Evolutionary conservation across 2,113 vertebrate genomes (phyloP), one percentile per base, ranked within the genome.

Genomic region (Rhinopomastus cyanomelas): DNA sequence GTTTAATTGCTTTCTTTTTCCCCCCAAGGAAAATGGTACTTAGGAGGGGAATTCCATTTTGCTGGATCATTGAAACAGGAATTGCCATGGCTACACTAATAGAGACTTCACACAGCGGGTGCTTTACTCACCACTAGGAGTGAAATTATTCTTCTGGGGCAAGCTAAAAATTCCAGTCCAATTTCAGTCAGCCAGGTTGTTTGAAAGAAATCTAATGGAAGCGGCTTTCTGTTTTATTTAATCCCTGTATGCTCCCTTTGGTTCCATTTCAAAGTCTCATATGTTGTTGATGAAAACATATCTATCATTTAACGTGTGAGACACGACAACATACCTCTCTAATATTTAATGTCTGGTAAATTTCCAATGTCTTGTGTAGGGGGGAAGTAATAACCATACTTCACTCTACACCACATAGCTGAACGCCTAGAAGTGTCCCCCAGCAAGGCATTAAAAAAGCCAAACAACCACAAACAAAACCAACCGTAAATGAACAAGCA

Each of bases 51-150:
- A n/a, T 81, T 92, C 73, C 68, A 75, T 83, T 87, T 89, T 85
- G 36, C 48, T 81, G 78, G 60, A 85, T 94, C 72, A 93, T 9
- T 92, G 72, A 80, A 88, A 88, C 26, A 87, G 46, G 60, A 88
- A 96, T 90, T 93, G 76, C 62, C 69, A 94, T 87, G 76, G 57
- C 55, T 94, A 94, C 79, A 51, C 51, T 78, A 60, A 89, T 16
- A 87, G 78, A 85, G 92, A 85, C 39, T 73, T 74, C 92, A 86
- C 77, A 81, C 71, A 77, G 39, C 1, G 21, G 57, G 59, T 49
- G 78, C 64, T 86, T 86, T 27, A 68, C 81, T 82, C 82, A 66
- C 44, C 18, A 85, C n/a, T 77, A 77, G 56, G 49, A 87, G 74
- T 51, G 11, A 86, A 93, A 95, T 84, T 36, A 67, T 81, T 66